Percentiles rank a stretch among this genome's conserved stretches.
Evolutionary conservation across 2,113 vertebrate species (phyloP).

Genomic region (Nerophis lumbriciformis): DNA sequence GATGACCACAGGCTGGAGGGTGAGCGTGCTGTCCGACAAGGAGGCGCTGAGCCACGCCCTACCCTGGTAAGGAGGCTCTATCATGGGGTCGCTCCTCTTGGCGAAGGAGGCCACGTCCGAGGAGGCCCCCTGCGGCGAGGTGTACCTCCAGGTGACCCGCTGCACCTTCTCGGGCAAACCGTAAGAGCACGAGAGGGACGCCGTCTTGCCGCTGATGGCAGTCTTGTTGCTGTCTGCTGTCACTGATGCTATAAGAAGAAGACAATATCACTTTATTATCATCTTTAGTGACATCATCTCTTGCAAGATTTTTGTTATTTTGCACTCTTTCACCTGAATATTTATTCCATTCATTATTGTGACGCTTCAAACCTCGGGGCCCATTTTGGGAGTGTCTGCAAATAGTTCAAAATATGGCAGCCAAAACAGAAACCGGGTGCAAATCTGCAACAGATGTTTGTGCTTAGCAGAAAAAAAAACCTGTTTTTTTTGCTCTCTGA

Average conservation of each 20-base stretch:
- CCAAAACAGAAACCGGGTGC: constrained; percentile 37
- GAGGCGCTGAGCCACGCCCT: constrained; percentile 61
- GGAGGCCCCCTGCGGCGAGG: constrained; percentile 21
- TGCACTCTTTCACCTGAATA: background rate
- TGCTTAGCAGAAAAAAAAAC: constrained; percentile 27
- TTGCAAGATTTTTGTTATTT: background rate
- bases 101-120: constrained; percentile 62
- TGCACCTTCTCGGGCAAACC: constrained; percentile 70
- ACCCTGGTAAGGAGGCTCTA: constrained; percentile 62
- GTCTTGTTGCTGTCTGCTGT: constrained; percentile 62
- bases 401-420: constrained; percentile 39
- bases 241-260: constrained; percentile 45
- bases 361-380: background rate
- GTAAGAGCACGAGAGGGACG: constrained; percentile 63
- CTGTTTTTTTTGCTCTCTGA: constrained; percentile 22
- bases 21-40: constrained; percentile 62
- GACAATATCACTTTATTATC: background rate
- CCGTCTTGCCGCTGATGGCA: constrained; percentile 65
- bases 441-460: constrained; percentile 58
- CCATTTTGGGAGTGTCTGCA: constrained; percentile 4
- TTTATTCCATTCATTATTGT: background rate
- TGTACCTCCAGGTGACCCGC: constrained; percentile 63
- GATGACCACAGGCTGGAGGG: constrained; percentile 62
- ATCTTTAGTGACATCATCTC: background rate
- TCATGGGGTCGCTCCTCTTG: constrained; percentile 61